Conservation (phyloP, 2,888 invertebrate genomes). For the Acronicta aceris region DNA sequence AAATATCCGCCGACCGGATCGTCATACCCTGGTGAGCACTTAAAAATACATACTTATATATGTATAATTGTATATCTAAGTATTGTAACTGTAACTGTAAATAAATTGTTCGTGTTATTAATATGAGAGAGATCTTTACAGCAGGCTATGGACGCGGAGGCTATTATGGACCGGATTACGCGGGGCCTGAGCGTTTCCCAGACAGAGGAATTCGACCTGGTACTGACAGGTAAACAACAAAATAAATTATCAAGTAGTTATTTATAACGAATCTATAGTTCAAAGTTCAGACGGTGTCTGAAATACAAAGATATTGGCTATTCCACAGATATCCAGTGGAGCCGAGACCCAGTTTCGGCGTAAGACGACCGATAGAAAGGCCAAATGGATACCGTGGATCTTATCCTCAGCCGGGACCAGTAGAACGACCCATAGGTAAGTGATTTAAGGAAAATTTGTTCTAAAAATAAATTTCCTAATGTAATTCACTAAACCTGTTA, state of each 20-base stretch:
- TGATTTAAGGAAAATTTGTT: not conserved
- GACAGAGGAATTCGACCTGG: conserved; percentile 86
- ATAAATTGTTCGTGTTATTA: conserved; percentile 27
- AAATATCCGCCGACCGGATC: conserved; percentile 90
- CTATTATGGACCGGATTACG: conserved; percentile 78
- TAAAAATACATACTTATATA: conserved; percentile 35
- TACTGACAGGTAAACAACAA: conserved; percentile 75
- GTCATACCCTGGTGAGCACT: conserved; percentile 85
- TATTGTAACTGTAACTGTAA: conserved; percentile 5
- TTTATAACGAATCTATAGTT: too few species aligned
- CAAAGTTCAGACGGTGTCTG: too few species aligned
- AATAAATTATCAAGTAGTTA: not conserved
- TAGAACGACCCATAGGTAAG: conserved; percentile 80
- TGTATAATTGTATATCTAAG: conserved; percentile 4
- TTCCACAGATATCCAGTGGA: conserved; percentile 77
- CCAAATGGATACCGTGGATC: conserved; percentile 88
- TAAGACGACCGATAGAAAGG: conserved; percentile 78
- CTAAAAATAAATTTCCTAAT: too few species aligned
- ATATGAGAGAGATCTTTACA: conserved; percentile 45
- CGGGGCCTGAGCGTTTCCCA: conserved; percentile 78
- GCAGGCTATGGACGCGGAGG: conserved; percentile 82
- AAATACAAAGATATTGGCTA: not conserved
- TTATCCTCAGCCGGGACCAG: conserved; percentile 79
- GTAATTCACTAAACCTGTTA: not conserved
- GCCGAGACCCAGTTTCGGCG: conserved; percentile 79